Evolutionary conservation across 2,113 vertebrate species (phyloP).

Genomic region (Probosciger aterrimus): DNA sequence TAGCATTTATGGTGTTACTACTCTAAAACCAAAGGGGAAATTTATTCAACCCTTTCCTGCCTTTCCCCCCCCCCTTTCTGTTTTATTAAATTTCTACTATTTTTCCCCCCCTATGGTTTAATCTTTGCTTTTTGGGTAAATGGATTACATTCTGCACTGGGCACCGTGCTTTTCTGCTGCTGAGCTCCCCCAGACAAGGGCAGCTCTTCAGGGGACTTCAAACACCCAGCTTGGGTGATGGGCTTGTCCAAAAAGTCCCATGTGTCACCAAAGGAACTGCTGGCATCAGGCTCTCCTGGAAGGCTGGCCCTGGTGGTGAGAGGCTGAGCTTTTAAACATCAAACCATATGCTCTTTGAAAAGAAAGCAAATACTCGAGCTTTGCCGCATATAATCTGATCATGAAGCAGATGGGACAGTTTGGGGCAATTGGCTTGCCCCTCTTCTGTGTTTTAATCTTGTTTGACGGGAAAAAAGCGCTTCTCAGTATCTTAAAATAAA

Average conservation of each 20-base stretch:
- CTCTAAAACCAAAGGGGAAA: slow-evolving; percentile 41
- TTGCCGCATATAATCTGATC: neutral
- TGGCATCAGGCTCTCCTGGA: neutral
- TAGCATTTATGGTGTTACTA: slow-evolving; percentile 20
- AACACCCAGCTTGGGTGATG: neutral
- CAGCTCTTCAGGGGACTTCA: neutral
- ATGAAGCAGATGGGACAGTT: neutral
- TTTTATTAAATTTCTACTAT: neutral
- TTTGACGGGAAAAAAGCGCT: neutral
- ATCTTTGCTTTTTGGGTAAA: neutral
- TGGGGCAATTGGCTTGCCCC: neutral
- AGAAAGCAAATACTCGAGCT: neutral
- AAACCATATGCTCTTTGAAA: neutral
- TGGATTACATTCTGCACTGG: neutral
- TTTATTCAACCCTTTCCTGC: slow-evolving; percentile 36
- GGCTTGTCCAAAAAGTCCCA: neutral
- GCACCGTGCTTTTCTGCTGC: neutral
- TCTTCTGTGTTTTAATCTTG: neutral
- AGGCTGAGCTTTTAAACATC: neutral
- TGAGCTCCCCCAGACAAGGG: neutral
- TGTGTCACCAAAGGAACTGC: neutral
- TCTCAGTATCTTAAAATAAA: neutral
- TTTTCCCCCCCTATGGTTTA: neutral
- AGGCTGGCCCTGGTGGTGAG: neutral
- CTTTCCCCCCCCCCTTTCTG: neutral